phyloP scores from a whole-genome alignment of 2,888 invertebrate genomes.

The Heliconius sara region DNA sequence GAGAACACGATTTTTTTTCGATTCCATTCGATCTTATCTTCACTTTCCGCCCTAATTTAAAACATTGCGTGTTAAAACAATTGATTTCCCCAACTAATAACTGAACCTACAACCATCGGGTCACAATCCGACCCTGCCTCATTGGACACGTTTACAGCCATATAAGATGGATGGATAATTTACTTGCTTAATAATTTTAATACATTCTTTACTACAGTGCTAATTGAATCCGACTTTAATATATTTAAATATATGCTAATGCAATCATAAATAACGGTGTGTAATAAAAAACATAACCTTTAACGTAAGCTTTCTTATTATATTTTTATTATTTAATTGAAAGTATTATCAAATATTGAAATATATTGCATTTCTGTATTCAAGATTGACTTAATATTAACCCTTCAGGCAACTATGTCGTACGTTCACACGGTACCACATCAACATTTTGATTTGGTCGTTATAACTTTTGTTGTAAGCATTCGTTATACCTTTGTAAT shows the following conservation, averaged over 20 bases:
- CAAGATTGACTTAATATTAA: neutral
- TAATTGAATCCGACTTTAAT: neutral
- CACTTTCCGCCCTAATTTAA: no score
- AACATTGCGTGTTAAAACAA: no score
- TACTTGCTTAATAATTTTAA: neutral
- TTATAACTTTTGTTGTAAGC: neutral
- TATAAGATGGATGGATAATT: neutral
- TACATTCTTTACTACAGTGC: neutral
- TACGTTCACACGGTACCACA: neutral
- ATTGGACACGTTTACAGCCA: no score
- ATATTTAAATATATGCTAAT: neutral
- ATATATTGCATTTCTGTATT: neutral
- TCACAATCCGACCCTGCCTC: no score
- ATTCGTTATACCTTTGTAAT: neutral
- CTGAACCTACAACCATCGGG: no score
- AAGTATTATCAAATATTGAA: no score
- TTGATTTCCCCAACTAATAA: no score
- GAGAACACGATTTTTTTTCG: no score
- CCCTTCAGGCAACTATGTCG: neutral
- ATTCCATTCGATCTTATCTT: no score
- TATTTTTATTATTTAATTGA: no score
- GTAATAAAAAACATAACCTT: neutral
- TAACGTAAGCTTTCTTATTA: neutral
- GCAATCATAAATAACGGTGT: neutral
- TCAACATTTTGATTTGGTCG: neutral